Evolutionary conservation across 1,140 invertebrate species (phyloP).

Genomic region (Papilio helenus): DNA sequence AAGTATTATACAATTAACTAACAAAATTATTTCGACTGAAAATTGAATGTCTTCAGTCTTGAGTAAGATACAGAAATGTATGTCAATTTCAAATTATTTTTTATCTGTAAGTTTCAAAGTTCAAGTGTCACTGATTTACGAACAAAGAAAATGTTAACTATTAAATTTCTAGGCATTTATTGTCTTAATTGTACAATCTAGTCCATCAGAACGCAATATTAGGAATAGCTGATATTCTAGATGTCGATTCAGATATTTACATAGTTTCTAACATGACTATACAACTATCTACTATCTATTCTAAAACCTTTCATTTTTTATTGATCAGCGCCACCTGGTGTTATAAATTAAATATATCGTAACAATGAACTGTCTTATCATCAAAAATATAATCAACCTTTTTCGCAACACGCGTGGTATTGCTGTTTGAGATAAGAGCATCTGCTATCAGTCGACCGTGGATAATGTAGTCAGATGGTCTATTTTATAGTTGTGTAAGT

Average conservation of each 20-base stretch:
- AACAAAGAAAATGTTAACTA: too few species aligned
- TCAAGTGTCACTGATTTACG: not conserved
- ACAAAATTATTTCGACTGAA: too few species aligned
- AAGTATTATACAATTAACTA: too few species aligned
- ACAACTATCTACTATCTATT: not conserved
- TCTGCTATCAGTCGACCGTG: constrained; percentile 76
- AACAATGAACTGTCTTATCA: constrained; percentile 56
- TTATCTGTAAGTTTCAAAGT: not conserved
- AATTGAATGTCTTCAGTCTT: too few species aligned
- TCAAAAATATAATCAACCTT: constrained; percentile 65
- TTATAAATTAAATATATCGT: not conserved
- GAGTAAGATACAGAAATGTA: too few species aligned
- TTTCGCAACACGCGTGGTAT: constrained; percentile 73
- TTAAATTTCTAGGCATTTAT: not conserved
- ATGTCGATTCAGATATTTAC: not conserved
- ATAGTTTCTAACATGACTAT: not conserved
- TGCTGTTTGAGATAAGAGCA: constrained; percentile 69
- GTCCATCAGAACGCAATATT: too few species aligned
- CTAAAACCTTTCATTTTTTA: not conserved
- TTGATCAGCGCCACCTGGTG: not conserved
- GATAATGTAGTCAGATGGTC: constrained; percentile 76
- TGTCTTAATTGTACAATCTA: too few species aligned
- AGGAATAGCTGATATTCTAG: too few species aligned
- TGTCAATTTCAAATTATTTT: too few species aligned
- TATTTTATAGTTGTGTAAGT: constrained; percentile 58